Evolutionary conservation across 92 coral and sea anemone genomes (phyloP).

Genomic region (Scolanthus callimorphus): DNA sequence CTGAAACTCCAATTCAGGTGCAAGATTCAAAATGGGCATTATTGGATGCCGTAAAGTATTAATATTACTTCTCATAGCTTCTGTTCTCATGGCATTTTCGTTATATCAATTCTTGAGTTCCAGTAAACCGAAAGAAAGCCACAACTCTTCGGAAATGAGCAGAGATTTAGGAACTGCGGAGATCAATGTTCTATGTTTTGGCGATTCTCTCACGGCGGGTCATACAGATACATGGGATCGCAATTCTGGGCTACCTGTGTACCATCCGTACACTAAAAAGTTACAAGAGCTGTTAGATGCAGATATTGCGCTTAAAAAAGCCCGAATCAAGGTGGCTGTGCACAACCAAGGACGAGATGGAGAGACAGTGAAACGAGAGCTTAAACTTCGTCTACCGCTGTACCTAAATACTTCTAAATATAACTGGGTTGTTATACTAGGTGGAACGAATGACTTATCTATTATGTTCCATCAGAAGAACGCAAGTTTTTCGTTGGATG

Average conservation of each 20-base stretch:
- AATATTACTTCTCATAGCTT: no score
- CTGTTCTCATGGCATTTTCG: no score
- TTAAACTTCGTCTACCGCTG: constrained; percentile 3
- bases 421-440: constrained; percentile 75
- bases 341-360: constrained; percentile 15
- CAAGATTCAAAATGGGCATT: no score
- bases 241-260: not conserved
- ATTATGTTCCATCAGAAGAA: not conserved
- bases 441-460: constrained; percentile 75
- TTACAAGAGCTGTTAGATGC: constrained; percentile 3
- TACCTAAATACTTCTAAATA: constrained; percentile 12
- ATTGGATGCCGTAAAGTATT: no score
- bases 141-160: no score
- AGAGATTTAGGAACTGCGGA: no score
- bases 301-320: not conserved
- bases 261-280: constrained; percentile 12
- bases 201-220: constrained; percentile 22
- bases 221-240: not conserved
- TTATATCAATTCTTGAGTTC: no score
- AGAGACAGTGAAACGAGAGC: constrained; percentile 3
- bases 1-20: no score
- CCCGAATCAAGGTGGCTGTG: not conserved
- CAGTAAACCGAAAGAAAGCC: no score
- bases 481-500: not conserved
- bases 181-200: constrained; percentile 19